Evolutionary conservation across 2,888 invertebrate species (phyloP).

Genomic region (Caenorhabditis macrosperma): DNA sequence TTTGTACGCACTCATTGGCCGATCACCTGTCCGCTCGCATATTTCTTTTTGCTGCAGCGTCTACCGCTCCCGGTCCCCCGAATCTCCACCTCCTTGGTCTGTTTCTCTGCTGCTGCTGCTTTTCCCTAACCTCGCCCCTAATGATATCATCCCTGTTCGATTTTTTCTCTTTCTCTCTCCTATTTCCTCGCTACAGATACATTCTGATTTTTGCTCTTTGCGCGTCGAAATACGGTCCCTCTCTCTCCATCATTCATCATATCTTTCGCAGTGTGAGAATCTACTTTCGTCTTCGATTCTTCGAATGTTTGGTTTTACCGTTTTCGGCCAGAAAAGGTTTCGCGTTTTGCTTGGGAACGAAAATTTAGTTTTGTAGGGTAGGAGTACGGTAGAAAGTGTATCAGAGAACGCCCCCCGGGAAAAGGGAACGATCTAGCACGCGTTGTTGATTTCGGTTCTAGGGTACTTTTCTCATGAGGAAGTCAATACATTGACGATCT

Average conservation of each 20-base stretch:
- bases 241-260: conserved; percentile 36
- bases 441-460: neutral
- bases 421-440: neutral
- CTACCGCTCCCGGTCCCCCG: neutral
- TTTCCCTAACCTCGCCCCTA: neutral
- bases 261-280: conserved; percentile 28
- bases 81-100: neutral
- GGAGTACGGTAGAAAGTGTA: neutral
- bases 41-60: conserved; percentile 16
- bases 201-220: conserved; percentile 49
- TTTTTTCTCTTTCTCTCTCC: neutral
- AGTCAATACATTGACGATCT: too few species aligned
- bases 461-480: too few species aligned
- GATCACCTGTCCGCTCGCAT: conserved; percentile 1
- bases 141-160: conserved; percentile 31
- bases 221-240: conserved; percentile 37
- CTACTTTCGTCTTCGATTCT: conserved; percentile 42
- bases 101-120: conserved; percentile 16
- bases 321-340: conserved; percentile 7
- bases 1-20: conserved; percentile 22
- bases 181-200: conserved; percentile 2
- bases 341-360: neutral
- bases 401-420: neutral
- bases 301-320: conserved; percentile 46
- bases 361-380: neutral